Percentiles rank a stretch among this genome's conserved stretches.
Evolutionary conservation across 2,113 vertebrate species (phyloP).

Genomic region (Stigmatopora nigra): DNA sequence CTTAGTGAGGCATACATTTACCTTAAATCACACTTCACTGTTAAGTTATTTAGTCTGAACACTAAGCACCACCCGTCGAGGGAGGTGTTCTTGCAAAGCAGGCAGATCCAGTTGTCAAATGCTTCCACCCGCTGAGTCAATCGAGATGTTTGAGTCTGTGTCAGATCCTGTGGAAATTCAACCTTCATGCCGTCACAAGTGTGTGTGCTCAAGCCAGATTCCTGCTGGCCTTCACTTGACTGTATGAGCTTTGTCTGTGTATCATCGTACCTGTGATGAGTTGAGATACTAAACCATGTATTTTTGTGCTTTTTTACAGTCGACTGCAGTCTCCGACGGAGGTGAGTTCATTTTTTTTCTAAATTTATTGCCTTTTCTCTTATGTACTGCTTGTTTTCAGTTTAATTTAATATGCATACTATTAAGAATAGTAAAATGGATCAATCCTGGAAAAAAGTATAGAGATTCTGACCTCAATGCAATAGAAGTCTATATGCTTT

Average conservation of each 20-base stretch:
- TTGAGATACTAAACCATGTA: slow-evolving; percentile 76
- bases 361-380: neutral
- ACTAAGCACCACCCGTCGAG: slow-evolving; percentile 33
- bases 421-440: neutral
- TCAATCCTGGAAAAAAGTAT: neutral
- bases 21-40: slow-evolving; percentile 9
- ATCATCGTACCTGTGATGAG: slow-evolving; percentile 35
- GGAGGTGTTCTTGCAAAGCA: slow-evolving; percentile 53
- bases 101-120: slow-evolving; percentile 56
- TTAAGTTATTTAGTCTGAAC: slow-evolving; percentile 17
- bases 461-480: neutral
- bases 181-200: slow-evolving; percentile 24
- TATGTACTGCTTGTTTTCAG: neutral
- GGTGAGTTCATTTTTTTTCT: slow-evolving; percentile 77
- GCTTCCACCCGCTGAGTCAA: slow-evolving; percentile 45
- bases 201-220: slow-evolving; percentile 29
- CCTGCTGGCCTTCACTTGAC: slow-evolving; percentile 7
- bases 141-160: slow-evolving; percentile 33
- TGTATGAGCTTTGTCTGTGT: slow-evolving; percentile 22
- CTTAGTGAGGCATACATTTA: slow-evolving; percentile 11
- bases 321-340: slow-evolving; percentile 94
- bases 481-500: neutral
- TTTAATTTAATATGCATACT: neutral
- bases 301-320: slow-evolving; percentile 87
- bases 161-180: slow-evolving; percentile 20